Base-by-base conservation (phyloP, 1,140 invertebrate genomes). In the Ctenoplectra terminalis region DNA sequence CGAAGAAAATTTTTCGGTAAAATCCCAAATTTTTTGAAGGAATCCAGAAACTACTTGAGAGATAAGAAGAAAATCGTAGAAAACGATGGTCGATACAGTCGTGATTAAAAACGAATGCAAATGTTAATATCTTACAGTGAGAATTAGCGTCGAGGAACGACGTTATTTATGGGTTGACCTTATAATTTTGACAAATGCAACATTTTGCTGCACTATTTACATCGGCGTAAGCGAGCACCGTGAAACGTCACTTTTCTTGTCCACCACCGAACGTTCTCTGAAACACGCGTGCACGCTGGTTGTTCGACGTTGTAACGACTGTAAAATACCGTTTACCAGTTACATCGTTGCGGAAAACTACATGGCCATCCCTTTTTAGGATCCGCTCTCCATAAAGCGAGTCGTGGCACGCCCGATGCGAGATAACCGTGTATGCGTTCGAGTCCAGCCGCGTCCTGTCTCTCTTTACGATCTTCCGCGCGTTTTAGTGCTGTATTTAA, bases 391-490 rank as follows among this genome's bases (percentile, higher is more conserved):
- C 69, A 52, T 63, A 72, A 80, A 73, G 43, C n/a, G 56, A 52
- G 50, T 6, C 48, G 6, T 31, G 20, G n/a, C 50, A 17, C 67
- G 69, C 46, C 69, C 52, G 77, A 73, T 73, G 56, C 20, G 5
- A 80, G 77, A 80, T 80, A 80, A 52, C 77, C 46, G 26, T 34
- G 26, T 37, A 34, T 29, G 77, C 56, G 58, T 29, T 20, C 46
- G 13, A 40, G 77, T 17, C 37, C 29, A 71, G 13, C 34, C 34
- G 58, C 29, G 3, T 52, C 50, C 31, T 46, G 56, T 17, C n/a
- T 8, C 46, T 63, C 4, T 73, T 80, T 73, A 73, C 77, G 77
- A 73, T 80, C 46, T 80, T 76, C 63, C 46, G n/a, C 56, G 8
- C 46, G 46, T 72, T 72, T 46, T 58, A 37, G 40, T 17, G 43